Evolutionary conservation across 1,140 invertebrate genomes (phyloP).

Genomic region (Acromyrmex charruanus): DNA sequence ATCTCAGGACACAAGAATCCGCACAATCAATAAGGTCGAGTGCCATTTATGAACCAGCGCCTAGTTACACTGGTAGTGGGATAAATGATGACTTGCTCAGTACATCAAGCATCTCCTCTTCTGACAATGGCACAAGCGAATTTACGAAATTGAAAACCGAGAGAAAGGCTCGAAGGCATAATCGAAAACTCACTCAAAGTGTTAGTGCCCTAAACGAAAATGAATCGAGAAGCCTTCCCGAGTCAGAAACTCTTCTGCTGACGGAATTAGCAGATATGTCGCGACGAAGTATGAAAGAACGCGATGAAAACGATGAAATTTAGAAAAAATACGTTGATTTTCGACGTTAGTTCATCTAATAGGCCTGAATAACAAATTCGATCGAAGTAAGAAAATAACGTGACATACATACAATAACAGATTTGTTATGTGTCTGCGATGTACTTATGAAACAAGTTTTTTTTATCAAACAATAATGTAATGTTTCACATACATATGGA

Average conservation of each 20-base stretch:
- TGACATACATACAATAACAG: background rate
- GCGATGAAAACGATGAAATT: background rate
- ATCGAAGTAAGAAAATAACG: constrained; percentile 3
- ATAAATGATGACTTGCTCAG: constrained; percentile 68
- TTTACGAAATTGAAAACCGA: constrained; percentile 86
- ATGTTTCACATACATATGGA: background rate
- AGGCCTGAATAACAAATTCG: background rate
- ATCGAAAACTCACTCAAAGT: constrained; percentile 85
- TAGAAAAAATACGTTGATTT: constrained; percentile 33
- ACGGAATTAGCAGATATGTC: constrained; percentile 77
- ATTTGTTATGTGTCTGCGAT: constrained; percentile 8
- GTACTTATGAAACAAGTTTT: constrained; percentile 16
- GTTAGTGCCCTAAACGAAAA: constrained; percentile 77
- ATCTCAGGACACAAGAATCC: constrained; percentile 69
- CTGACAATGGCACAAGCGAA: constrained; percentile 83
- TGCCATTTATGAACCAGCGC: constrained; percentile 65
- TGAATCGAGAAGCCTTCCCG: constrained; percentile 53
- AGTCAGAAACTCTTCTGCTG: constrained; percentile 77
- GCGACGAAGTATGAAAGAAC: constrained; percentile 29
- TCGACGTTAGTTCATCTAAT: constrained; percentile 21
- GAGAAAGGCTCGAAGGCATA: constrained; percentile 85
- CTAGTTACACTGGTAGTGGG: constrained; percentile 58
- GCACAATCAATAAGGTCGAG: constrained; percentile 74
- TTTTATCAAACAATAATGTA: background rate
- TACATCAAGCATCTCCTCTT: constrained; percentile 61